Evolutionary conservation across 2,113 vertebrate genomes (phyloP).

Genomic region (Collichthys lucidus): DNA sequence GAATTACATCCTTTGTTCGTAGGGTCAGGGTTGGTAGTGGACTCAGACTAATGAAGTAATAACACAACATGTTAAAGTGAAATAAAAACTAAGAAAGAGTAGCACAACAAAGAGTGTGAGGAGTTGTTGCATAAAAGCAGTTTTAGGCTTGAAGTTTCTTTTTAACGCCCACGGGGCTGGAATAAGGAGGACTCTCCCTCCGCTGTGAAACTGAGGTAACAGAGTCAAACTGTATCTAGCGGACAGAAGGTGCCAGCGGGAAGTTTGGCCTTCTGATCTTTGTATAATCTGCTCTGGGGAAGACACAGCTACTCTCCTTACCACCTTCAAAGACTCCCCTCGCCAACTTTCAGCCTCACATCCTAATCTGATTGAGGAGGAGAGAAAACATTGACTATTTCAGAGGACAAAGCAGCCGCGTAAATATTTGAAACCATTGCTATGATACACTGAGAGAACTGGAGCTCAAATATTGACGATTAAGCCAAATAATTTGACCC

Average conservation of each 20-base stretch:
- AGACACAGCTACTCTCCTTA: conserved; percentile 61
- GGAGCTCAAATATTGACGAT: conserved; percentile 18
- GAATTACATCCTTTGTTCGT: neutral
- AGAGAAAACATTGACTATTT: conserved; percentile 59
- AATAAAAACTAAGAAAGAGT: neutral
- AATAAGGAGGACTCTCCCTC: conserved; percentile 58
- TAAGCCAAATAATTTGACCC: neutral
- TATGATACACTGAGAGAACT: conserved; percentile 16
- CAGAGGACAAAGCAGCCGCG: conserved; percentile 46
- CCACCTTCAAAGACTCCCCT: conserved; percentile 58
- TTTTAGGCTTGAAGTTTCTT: conserved; percentile 35
- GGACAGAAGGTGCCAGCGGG: conserved; percentile 73
- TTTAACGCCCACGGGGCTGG: conserved; percentile 49
- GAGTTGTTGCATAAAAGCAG: neutral
- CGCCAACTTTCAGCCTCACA: conserved; percentile 49
- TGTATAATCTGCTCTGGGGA: conserved; percentile 68
- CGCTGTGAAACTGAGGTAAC: conserved; percentile 67
- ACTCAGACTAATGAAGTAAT: neutral
- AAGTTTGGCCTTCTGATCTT: conserved; percentile 71
- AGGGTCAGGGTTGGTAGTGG: too few relatives aligned
- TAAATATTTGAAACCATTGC: conserved; percentile 62
- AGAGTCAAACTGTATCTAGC: conserved; percentile 72
- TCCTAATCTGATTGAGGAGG: conserved; percentile 67
- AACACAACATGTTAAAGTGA: neutral
- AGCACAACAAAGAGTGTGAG: neutral